Base-by-base conservation (phyloP, 2,113 vertebrate genomes). In the Meriones unguiculatus region DNA sequence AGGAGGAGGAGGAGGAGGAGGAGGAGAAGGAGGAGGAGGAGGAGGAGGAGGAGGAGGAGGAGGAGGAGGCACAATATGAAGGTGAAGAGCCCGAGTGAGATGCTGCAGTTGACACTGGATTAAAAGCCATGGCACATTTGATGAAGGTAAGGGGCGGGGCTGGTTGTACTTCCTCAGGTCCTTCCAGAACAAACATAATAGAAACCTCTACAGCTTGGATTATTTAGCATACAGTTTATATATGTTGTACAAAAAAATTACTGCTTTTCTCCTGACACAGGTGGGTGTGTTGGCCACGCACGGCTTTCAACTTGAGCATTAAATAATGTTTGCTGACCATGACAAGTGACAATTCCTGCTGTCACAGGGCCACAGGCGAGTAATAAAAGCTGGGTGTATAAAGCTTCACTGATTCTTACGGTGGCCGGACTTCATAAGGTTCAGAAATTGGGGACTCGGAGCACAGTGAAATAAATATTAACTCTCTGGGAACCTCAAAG, bases 381-480 rank as follows among this genome's bases (percentile, higher is more conserved):
- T 52, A 80, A 86, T 90, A 86, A 89, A 96, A 70, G 38, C 24
- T 91, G 50, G 25, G n/a, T 72, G 80, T 77, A 73, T 64, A 85
- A 97, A 95, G 82, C 64, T 88, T 50, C 88, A 59, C n/a, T 32
- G 91, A 81, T 50, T 93, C 69, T 96, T 89, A 86, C 9, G 69
- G 54, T 28, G 15, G 7, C 3, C 4, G 7, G 80, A 94, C 87
- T 85, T 92, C 35, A 86, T 38, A 4, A 95, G 67, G 62, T 95
- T 84, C 96, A 88, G 76, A 93, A 94, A 95, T 91, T 46, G 62
- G 77, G 32, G 18, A 77, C 72, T 88, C 85, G 25, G 93, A 84
- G 88, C 90, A 97, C 78, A 92, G 96, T 95, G 50, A 97, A 96
- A 95, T 92, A 97, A 96, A 95, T 92, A 97, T 92, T 96, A 96